Conservation (phyloP, 2,113 vertebrate genomes). For the Spermophilus dauricus region DNA sequence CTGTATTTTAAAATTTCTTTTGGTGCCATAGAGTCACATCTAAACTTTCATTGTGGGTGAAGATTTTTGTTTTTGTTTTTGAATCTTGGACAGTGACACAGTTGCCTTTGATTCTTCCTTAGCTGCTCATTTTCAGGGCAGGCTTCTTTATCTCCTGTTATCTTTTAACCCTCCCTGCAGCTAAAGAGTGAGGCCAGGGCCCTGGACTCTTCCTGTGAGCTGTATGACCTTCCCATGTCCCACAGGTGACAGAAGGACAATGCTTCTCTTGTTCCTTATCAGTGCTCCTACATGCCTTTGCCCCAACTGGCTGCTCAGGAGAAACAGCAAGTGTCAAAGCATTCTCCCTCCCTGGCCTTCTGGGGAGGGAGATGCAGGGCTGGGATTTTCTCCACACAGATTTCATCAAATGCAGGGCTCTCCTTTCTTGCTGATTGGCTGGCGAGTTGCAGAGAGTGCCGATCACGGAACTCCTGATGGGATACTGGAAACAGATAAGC, state of each 20-base stretch:
- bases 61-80: not conserved
- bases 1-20: not conserved
- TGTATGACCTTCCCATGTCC: not conserved
- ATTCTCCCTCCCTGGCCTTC: not conserved
- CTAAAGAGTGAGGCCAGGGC: not conserved
- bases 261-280: not conserved
- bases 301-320: constrained; percentile 31
- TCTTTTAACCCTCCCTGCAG: not conserved
- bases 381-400: not conserved
- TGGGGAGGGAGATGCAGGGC: too few relatives aligned
- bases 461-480: constrained; percentile 75
- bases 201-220: not conserved
- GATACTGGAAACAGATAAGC: constrained; percentile 78
- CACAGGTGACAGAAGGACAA: not conserved
- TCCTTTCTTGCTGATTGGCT: constrained; percentile 55
- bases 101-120: not conserved
- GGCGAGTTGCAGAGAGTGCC: constrained; percentile 60
- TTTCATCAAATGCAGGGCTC: not conserved
- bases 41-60: not conserved
- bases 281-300: constrained; percentile 57
- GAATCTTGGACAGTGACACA: not conserved
- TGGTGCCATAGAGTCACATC: not conserved
- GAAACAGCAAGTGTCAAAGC: constrained; percentile 4
- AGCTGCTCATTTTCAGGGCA: not conserved
- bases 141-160: not conserved